Conservation (phyloP, 30 jellyfish, hydroid and myxozoan genomes). For the Catostylus mosaicus region DNA sequence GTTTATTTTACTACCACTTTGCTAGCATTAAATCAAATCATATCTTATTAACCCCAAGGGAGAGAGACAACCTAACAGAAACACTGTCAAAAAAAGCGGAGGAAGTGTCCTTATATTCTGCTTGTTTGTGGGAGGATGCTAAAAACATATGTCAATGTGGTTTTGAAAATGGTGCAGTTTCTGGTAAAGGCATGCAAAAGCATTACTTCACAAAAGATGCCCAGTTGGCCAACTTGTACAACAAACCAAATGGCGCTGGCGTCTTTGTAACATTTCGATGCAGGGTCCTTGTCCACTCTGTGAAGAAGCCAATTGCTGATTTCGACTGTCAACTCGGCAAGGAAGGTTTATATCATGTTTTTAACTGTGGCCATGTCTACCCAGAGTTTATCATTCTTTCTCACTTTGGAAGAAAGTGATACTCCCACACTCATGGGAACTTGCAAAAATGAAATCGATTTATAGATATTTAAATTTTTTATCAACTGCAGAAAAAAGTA, state of each 20-base stretch:
- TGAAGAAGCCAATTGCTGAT: neutral
- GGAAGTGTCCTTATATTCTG: constrained; percentile 32
- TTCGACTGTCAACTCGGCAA: neutral
- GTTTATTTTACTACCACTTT: too few relatives aligned
- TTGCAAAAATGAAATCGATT: neutral
- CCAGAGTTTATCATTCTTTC: constrained; percentile 72
- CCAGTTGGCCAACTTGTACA: constrained; percentile 25
- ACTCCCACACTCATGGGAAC: neutral
- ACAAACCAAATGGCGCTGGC: constrained; percentile 25
- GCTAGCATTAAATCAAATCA: too few relatives aligned
- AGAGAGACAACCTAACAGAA: constrained; percentile 36
- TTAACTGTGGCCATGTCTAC: constrained; percentile 50
- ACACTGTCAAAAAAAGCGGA: constrained; percentile 14
- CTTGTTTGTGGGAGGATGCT: constrained; percentile 24
- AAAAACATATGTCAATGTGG: constrained; percentile 35
- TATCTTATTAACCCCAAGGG: too few relatives aligned
- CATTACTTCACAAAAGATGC: constrained; percentile 54
- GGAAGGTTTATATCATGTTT: constrained; percentile 5
- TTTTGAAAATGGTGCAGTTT: constrained; percentile 25
- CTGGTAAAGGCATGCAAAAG: neutral
- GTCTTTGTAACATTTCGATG: constrained; percentile 38
- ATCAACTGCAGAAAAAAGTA: too few relatives aligned
- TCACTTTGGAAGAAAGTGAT: neutral
- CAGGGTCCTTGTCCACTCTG: constrained; percentile 17
- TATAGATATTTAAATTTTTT: too few relatives aligned